A percentile compares a stretch with the other conserved stretches of the same genome.
These are phyloP conservation scores for Drosophila kanekoi DNA, from an alignment of 2,888 invertebrate genomes.

Conservation along the genomic window DNA sequence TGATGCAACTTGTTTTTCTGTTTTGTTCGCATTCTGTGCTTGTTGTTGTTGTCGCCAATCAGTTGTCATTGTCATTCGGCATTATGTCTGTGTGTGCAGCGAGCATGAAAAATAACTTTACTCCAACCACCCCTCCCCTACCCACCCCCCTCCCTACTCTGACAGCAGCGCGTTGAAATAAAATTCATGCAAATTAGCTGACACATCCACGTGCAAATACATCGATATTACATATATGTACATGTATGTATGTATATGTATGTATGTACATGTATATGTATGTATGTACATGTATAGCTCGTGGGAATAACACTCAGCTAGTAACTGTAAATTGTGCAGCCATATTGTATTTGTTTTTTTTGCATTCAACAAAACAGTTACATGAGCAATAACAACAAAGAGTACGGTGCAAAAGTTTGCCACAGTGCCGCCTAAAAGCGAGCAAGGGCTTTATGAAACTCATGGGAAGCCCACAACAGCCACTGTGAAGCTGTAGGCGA, in stretches of 20 bases:
- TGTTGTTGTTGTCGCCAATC: constrained; percentile 41
- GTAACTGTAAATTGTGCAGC: constrained; percentile 49
- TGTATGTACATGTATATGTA: not conserved
- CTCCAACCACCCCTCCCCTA: not conserved
- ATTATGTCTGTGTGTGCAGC: constrained; percentile 25
- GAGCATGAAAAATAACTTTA: constrained; percentile 23
- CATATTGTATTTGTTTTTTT: constrained; percentile 36
- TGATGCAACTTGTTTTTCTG: constrained; percentile 12
- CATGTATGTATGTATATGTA: not conserved
- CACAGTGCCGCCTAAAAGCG: constrained; percentile 60
- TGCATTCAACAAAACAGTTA: constrained; percentile 19
- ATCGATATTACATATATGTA: constrained; percentile 7
- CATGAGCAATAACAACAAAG: constrained; percentile 2
- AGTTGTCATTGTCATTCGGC: constrained; percentile 49
- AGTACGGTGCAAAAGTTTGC: constrained; percentile 27
- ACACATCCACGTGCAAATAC: constrained; percentile 24
- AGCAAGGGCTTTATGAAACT: constrained; percentile 38
- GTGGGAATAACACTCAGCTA: constrained; percentile 30
- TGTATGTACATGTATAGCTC: not conserved
- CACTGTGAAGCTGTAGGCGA: constrained; percentile 10
- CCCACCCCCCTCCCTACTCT: not conserved
- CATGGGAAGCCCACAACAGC: constrained; percentile 27
- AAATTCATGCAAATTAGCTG: constrained; percentile 72
- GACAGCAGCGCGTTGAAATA: constrained; percentile 20
- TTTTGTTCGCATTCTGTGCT: not conserved